Percentiles rank a stretch among this genome's conserved stretches.
Conservation (phyloP, 1,140 invertebrate species). For the Drosophila lowei region DNA sequence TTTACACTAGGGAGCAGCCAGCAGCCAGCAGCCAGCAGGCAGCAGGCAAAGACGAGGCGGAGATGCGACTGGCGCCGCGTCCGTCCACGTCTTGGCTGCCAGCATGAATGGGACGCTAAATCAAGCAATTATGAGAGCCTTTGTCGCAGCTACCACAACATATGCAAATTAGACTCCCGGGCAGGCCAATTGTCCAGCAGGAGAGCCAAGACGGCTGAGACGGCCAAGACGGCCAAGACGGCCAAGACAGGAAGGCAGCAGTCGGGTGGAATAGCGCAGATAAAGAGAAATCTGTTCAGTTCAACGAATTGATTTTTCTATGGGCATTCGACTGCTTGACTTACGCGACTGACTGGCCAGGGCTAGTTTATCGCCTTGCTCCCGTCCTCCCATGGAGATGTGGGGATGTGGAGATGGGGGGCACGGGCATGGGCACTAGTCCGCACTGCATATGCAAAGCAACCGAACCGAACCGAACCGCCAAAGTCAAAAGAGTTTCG, state of each 20-base stretch:
- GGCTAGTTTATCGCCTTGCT: conserved; percentile 69
- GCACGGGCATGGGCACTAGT: conserved; percentile 1
- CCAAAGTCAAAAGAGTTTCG: conserved; percentile 72
- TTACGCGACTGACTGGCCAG: conserved; percentile 58
- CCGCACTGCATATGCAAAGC: conserved; percentile 65
- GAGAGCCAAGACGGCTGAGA: conserved; percentile 8
- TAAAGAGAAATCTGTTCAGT: conserved; percentile 68
- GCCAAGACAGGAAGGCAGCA: background rate
- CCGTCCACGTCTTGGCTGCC: conserved; percentile 22
- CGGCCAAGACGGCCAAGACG: background rate
- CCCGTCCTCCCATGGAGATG: conserved; percentile 46
- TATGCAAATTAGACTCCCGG: conserved; percentile 68
- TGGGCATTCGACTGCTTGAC: conserved; percentile 62
- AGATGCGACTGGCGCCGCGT: conserved; percentile 60
- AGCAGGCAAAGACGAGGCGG: background rate
- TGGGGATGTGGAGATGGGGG: conserved; percentile 10
- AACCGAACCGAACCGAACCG: conserved; percentile 60
- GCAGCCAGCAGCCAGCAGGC: too few relatives aligned
- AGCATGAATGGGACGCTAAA: conserved; percentile 75
- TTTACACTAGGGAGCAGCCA: conserved; percentile 56
- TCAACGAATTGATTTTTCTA: conserved; percentile 74
- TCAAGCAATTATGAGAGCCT: conserved; percentile 81
- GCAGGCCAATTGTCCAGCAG: conserved; percentile 40
- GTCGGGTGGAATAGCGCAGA: conserved; percentile 4
- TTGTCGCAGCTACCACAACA: conserved; percentile 66